Conservation (phyloP, 2,113 vertebrate genomes). For the Falco punctatus region DNA sequence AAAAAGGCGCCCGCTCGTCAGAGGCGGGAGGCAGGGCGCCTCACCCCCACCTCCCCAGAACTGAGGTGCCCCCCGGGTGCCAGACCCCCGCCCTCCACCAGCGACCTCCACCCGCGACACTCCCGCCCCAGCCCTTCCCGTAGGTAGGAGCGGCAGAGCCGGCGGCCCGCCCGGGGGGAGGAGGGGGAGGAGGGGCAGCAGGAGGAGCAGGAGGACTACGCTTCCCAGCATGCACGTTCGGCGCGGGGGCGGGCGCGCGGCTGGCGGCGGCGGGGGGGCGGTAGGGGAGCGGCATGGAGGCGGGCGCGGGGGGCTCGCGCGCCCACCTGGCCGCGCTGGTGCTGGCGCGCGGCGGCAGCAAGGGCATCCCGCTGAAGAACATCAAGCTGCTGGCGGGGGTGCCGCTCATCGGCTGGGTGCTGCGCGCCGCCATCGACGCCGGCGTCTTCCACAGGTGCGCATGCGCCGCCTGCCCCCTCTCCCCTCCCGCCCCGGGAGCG, state of each 20-base stretch:
- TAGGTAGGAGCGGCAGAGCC: background rate
- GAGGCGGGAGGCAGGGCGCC: no score
- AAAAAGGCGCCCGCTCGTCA: no score
- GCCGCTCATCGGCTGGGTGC: slow-evolving; percentile 87
- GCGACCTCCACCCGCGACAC: background rate
- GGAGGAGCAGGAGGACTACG: background rate
- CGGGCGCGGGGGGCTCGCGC: background rate
- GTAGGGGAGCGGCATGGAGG: slow-evolving; percentile 50
- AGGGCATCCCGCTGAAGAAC: slow-evolving; percentile 89
- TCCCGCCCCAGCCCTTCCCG: fast-evolving
- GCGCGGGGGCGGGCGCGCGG: background rate
- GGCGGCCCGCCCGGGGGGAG: background rate
- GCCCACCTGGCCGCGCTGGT: slow-evolving; percentile 80
- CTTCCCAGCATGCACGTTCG: background rate
- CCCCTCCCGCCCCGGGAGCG: background rate
- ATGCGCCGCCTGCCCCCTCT: background rate
- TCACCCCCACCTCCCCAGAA: background rate
- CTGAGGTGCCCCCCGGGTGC: no score
- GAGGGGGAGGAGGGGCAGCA: no score
- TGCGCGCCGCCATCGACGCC: slow-evolving; percentile 81
- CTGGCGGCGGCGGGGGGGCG: background rate
- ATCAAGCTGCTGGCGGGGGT: slow-evolving; percentile 85
- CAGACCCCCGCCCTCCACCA: no score
- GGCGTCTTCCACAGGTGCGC: slow-evolving; percentile 84
- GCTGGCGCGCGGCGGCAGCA: slow-evolving; percentile 88